Percentiles rank a stretch among this genome's conserved stretches.
Conservation (phyloP, 2,797 vertebrate species). For the Chiroxiphia lanceolata region DNA sequence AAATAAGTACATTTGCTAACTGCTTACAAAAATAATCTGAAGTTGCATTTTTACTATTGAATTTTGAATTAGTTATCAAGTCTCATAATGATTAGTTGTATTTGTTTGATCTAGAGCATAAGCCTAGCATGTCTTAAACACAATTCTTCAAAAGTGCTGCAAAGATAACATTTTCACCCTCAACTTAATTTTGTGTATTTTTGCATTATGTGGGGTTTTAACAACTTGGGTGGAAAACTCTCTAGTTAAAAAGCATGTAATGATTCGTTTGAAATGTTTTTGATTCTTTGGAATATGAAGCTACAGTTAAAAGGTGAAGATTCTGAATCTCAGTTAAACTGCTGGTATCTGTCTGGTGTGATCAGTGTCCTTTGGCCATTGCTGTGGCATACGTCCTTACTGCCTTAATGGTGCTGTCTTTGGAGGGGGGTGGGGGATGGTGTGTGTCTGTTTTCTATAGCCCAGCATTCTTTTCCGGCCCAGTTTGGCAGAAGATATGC, state of each 20-base stretch:
- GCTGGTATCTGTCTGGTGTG: neutral
- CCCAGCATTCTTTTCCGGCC: neutral
- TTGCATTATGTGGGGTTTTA: neutral
- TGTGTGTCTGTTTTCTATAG: neutral
- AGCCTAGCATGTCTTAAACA: neutral
- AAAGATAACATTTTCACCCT: neutral
- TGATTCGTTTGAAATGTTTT: neutral
- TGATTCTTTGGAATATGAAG: neutral
- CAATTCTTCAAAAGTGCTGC: neutral
- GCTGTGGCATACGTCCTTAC: neutral
- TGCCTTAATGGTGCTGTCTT: neutral
- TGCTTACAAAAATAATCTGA: neutral
- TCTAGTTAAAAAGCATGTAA: neutral
- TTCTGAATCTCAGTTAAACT: neutral
- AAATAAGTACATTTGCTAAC: neutral
- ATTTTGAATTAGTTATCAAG: neutral
- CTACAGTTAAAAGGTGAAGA: neutral
- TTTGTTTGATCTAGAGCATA: neutral
- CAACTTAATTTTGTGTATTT: neutral
- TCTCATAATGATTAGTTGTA: neutral
- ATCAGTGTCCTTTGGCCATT: neutral
- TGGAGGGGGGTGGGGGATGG: accelerated
- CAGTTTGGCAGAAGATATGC: neutral
- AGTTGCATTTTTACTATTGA: neutral
- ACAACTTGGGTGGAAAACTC: neutral